Conservation (phyloP, 2,113 vertebrate species). For the Platichthys flesus region DNA sequence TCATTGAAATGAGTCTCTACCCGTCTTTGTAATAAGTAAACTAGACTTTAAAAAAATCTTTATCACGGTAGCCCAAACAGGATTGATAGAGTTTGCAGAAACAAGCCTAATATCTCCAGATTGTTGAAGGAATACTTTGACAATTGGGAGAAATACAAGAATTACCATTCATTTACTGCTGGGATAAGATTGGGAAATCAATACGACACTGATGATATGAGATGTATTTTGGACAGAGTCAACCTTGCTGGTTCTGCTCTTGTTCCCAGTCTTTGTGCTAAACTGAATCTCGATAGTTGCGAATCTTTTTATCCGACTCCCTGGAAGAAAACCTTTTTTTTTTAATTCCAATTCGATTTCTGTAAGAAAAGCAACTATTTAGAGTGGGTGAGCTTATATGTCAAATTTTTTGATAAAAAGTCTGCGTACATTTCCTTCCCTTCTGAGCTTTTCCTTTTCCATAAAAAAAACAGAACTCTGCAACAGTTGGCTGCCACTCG, state of each 20-base stretch:
- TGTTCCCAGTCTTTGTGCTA: background rate
- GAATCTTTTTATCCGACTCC: background rate
- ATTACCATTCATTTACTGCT: background rate
- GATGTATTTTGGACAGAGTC: background rate
- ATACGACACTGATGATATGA: background rate
- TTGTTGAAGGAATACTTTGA: background rate
- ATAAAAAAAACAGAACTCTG: slow-evolving; percentile 1
- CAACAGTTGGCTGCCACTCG: background rate
- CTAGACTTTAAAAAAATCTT: background rate
- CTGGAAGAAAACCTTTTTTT: background rate
- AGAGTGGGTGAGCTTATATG: background rate
- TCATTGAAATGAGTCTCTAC: background rate
- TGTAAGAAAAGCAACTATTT: slow-evolving; percentile 11
- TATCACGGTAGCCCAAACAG: background rate
- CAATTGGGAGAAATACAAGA: background rate
- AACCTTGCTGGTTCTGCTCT: background rate
- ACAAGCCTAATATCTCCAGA: background rate
- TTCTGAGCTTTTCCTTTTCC: background rate
- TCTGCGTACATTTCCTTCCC: background rate
- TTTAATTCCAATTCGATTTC: background rate
- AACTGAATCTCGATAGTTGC: background rate
- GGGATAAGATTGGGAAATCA: background rate
- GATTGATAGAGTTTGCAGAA: background rate
- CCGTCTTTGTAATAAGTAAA: background rate
- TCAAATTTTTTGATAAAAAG: background rate